These are phyloP conservation scores for Stomatorhinus ivindoensis DNA, from an alignment of 2,113 vertebrate species.

Conservation along the genomic window DNA sequence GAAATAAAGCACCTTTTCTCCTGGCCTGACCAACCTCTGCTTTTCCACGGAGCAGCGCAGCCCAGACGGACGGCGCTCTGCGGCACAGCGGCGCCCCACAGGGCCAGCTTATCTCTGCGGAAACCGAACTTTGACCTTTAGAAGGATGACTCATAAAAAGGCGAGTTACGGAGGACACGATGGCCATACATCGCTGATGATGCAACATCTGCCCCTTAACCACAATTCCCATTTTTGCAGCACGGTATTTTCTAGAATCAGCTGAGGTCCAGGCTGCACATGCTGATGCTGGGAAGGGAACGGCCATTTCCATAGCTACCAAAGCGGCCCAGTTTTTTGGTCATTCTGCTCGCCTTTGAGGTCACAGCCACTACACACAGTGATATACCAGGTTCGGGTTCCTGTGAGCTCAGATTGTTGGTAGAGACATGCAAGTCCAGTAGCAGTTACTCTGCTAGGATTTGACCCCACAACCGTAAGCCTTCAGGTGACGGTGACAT, in stretches of 20 bases:
- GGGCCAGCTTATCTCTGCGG: not conserved
- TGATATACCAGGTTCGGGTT: not conserved
- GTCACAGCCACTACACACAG: not conserved
- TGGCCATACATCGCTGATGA: not conserved
- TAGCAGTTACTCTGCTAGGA: not conserved
- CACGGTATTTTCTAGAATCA: not conserved
- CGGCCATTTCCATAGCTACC: not conserved
- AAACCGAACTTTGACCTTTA: not conserved
- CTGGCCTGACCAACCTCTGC: not conserved
- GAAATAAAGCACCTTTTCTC: not conserved
- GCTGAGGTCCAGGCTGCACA: not conserved
- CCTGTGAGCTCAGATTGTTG: not conserved
- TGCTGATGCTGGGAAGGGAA: not conserved
- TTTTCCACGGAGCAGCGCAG: not conserved
- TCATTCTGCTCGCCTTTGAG: not conserved
- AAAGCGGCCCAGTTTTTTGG: not conserved
- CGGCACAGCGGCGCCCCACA: not conserved
- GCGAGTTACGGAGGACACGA: not conserved
- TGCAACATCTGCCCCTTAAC: not conserved
- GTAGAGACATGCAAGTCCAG: not conserved
- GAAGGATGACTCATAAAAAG: not conserved
- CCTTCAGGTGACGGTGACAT: no score
- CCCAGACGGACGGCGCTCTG: not conserved
- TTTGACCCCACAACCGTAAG: not conserved
- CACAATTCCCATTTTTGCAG: not conserved